Evolutionary conservation across 1,140 invertebrate genomes (phyloP).

Genomic region (Hirudo medicinalis): DNA sequence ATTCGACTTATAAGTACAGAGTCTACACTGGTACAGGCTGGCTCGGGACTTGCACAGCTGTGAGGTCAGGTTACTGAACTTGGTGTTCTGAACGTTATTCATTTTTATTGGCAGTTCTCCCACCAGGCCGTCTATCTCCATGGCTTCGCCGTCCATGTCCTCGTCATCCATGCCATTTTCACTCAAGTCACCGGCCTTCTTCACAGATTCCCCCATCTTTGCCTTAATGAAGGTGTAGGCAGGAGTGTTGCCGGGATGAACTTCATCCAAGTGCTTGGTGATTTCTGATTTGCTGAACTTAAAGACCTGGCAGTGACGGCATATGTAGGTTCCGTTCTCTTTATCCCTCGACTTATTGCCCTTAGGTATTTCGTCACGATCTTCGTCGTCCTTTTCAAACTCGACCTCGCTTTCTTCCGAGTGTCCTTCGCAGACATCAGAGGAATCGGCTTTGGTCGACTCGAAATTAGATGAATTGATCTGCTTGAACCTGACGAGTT

Average conservation of each 20-base stretch:
- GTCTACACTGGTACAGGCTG: conserved; percentile 12
- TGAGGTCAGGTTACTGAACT: not conserved
- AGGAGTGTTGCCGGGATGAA: not conserved
- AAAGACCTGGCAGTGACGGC: not conserved
- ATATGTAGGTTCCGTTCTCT: not conserved
- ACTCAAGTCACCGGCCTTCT: not conserved
- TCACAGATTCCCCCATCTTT: not conserved
- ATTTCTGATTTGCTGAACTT: not conserved
- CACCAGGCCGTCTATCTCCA: not conserved
- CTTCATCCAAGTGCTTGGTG: not conserved
- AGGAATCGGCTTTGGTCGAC: conserved; percentile 1
- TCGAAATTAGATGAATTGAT: conserved; percentile 8
- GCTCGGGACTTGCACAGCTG: not conserved
- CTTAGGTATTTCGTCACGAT: not conserved
- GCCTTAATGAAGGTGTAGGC: not conserved
- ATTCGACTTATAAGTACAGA: conserved; percentile 15
- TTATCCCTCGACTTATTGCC: not conserved
- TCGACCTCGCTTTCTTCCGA: not conserved
- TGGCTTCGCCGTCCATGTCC: not conserved
- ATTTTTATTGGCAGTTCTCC: not conserved
- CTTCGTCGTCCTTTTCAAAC: not conserved
- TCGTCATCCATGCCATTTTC: not conserved
- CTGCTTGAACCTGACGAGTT: conserved; percentile 13
- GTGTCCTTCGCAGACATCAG: not conserved
- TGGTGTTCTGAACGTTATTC: conserved; percentile 6